Base-by-base conservation (phyloP, 2,888 invertebrate species). In the Ochropleura plecta region DNA sequence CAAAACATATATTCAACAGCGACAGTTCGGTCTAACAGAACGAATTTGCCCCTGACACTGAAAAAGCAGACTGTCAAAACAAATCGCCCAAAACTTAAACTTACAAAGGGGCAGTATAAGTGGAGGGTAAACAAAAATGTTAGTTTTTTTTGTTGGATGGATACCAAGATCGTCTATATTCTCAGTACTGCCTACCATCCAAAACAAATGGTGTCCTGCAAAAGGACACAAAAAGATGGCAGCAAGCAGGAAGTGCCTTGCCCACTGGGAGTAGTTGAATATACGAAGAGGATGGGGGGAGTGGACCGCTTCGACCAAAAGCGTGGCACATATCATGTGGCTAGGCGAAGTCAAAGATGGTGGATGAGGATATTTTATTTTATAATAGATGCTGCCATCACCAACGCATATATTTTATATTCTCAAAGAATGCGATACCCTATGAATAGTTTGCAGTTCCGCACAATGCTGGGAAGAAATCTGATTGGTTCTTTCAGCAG, bases 51-150 rank as follows among this genome's bases (percentile, higher is more conserved):
- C n/a, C n/a, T n/a, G n/a, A 60, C 60, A 60, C 10, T 62, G 60
- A 63, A 63, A 46, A 63, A 63, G 63, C 63, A 63, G 63, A 64
- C 64, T 64, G 48, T 30, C 64, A 64, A 64, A 64, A 64, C 5
- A 64, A 64, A 9, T 64, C 9, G 64, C 9, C 65, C 48, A 65
- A 65, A 65, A 65, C 65, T 48, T 55, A 55, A 49, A 65, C 65
- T 49, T 55, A 55, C 55, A 55, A 65, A 65, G 65, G 65, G 65
- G 65, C 64, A 64, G 9, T 64, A 65, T 44, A 44, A 44, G 44
- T 44, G 44, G 44, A 44, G 44, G 44, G 44, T 44, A 44, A 44
- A 44, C 44, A 44, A 44, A 44, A 44, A 44, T 44, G 44, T 44
- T 44, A 44, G 44, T 44, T 44, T 44, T 6, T 44, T 44, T 44